A percentile compares a stretch with the other conserved stretches of the same genome.
phyloP scores from a whole-genome alignment of 1,140 invertebrate species.

The Zaprionus gabonicus region DNA sequence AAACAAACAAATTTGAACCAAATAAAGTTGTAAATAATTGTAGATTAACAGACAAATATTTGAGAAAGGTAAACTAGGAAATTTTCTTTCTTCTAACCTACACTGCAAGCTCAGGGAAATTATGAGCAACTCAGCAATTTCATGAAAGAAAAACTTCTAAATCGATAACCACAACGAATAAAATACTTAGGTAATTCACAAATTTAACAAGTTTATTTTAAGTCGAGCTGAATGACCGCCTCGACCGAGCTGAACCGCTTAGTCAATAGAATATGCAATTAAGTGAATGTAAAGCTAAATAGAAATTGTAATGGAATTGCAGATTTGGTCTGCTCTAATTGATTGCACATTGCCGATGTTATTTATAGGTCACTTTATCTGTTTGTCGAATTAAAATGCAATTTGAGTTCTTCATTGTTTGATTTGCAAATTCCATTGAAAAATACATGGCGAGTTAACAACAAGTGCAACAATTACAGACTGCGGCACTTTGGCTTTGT shows the following conservation, averaged over 20 bases:
- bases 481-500: slow-evolving; percentile 49
- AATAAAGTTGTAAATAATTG: neutral
- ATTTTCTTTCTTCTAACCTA: too few species aligned
- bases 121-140: neutral
- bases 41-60: neutral
- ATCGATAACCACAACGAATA: neutral
- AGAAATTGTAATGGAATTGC: neutral
- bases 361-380: slow-evolving; percentile 12
- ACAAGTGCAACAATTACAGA: slow-evolving; percentile 48
- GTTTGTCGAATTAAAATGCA: slow-evolving; percentile 29
- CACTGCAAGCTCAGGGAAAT: neutral
- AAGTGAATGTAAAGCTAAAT: neutral
- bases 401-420: slow-evolving; percentile 22
- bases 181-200: neutral
- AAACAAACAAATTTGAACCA: neutral
- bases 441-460: slow-evolving; percentile 30
- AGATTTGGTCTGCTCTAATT: neutral
- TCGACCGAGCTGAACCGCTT: neutral
- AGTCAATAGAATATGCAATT: slow-evolving; percentile 1
- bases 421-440: slow-evolving; percentile 15
- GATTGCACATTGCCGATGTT: neutral
- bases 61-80: too few species aligned
- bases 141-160: neutral
- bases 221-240: neutral
- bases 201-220: slow-evolving; percentile 5